phyloP scores from a whole-genome alignment of 2,113 vertebrate genomes.

The Lipophrys pholis region DNA sequence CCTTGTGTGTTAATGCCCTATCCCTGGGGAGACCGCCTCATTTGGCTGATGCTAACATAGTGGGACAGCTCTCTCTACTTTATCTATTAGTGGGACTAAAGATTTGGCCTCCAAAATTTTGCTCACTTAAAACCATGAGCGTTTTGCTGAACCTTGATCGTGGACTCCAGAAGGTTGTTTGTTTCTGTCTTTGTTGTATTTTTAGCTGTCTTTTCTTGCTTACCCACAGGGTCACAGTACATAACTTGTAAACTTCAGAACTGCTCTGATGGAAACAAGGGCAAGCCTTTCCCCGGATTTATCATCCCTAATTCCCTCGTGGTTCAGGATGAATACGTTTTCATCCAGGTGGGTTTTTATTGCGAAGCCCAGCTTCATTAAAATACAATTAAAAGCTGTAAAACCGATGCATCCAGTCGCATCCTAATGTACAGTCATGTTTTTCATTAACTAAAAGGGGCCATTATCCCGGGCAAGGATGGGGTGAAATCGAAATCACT shows the following conservation, averaged over 20 bases:
- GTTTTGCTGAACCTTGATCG: conserved; percentile 54
- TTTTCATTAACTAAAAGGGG: conserved; percentile 73
- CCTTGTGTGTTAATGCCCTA: conserved; percentile 67
- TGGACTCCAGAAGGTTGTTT: conserved; percentile 41
- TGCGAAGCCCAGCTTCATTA: conserved; percentile 74
- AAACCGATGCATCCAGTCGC: conserved; percentile 54
- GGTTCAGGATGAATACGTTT: conserved; percentile 95
- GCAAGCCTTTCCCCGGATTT: conserved; percentile 91
- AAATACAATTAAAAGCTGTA: conserved; percentile 77
- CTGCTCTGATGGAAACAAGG: conserved; percentile 90
- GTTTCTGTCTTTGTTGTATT: conserved; percentile 43
- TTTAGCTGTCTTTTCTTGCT: conserved; percentile 61
- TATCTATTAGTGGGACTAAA: conserved; percentile 56
- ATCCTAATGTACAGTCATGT: conserved; percentile 69
- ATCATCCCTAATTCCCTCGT: conserved; percentile 93
- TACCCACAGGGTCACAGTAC: conserved; percentile 90
- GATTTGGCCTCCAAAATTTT: conserved; percentile 45
- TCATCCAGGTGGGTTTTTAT: conserved; percentile 91
- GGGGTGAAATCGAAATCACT: conserved; percentile 52
- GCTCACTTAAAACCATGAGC: conserved; percentile 42
- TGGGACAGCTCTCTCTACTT: conserved; percentile 63
- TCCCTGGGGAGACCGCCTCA: conserved; percentile 61
- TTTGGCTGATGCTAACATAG: conserved; percentile 73
- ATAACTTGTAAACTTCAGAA: conserved; percentile 95
- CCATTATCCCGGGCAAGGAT: conserved; percentile 63